Conservation (phyloP, 2,888 invertebrate genomes). For the Mythimna impura region DNA sequence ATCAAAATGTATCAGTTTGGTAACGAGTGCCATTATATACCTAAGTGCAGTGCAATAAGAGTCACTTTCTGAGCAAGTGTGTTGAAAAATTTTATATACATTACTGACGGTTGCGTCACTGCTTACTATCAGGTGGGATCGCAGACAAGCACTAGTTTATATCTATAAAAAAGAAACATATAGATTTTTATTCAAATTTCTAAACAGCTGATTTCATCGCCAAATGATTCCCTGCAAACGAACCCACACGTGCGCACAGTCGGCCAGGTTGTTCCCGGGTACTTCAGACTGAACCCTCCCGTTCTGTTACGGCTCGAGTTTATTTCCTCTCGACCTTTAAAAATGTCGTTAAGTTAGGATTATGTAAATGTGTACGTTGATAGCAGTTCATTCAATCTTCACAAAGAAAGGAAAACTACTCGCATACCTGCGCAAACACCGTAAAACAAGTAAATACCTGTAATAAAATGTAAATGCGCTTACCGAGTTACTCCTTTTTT, state of each 20-base stretch:
- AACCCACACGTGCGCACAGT: neutral
- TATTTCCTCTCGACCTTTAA: conserved; percentile 15
- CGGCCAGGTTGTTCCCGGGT: no score
- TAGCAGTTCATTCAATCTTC: conserved; percentile 41
- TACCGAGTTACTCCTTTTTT: conserved; percentile 11
- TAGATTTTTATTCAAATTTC: neutral
- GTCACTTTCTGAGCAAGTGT: no score
- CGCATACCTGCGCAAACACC: neutral
- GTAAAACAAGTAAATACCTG: conserved; percentile 24
- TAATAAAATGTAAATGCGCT: conserved; percentile 34
- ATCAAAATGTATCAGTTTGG: no score
- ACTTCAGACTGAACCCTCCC: neutral
- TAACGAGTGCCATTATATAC: no score
- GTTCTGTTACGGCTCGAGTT: conserved; percentile 9
- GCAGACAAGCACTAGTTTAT: no score
- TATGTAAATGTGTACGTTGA: conserved; percentile 49
- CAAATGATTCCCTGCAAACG: neutral
- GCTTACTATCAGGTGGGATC: no score
- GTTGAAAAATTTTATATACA: no score
- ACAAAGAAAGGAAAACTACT: conserved; percentile 43
- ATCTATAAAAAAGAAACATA: no score
- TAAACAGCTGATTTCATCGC: neutral
- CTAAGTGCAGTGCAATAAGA: no score
- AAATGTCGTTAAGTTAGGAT: conserved; percentile 23
- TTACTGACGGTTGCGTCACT: no score